Evolutionary conservation across 2,113 vertebrate species (phyloP).

Genomic region (Paraplagusia blochii): DNA sequence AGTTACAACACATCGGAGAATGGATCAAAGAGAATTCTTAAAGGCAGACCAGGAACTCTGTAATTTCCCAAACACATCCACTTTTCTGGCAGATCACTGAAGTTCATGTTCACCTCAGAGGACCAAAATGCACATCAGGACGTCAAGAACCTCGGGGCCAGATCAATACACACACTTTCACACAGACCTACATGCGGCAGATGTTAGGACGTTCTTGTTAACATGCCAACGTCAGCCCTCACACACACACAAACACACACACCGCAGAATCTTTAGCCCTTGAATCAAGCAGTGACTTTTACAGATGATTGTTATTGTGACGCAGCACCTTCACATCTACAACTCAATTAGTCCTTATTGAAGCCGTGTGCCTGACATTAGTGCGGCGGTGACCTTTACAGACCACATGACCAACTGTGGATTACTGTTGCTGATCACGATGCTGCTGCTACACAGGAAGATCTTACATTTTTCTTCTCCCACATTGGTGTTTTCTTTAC

Average conservation of each 20-base stretch:
- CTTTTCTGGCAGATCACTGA: constrained; percentile 22
- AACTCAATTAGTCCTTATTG: not conserved
- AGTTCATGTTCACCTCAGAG: constrained; percentile 20
- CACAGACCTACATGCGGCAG: not conserved
- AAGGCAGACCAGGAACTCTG: constrained; percentile 18
- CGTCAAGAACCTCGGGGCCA: constrained; percentile 10
- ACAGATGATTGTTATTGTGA: not conserved
- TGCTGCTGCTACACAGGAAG: not conserved
- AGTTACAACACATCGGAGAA: constrained; percentile 22
- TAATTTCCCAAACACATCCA: constrained; percentile 27
- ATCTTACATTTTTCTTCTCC: not conserved
- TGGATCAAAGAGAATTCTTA: constrained; percentile 51
- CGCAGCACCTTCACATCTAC: not conserved
- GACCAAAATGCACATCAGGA: constrained; percentile 2
- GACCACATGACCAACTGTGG: not conserved
- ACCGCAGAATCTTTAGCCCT: not conserved
- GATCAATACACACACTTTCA: constrained; percentile 24
- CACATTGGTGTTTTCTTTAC: not conserved
- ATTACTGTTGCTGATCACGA: not conserved
- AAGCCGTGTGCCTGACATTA: not conserved
- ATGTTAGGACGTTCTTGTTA: not conserved
- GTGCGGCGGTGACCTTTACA: not conserved
- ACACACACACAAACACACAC: not conserved
- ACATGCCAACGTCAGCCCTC: not conserved
- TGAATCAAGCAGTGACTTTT: not conserved